Base-by-base conservation (phyloP, 2,888 invertebrate genomes). In the Leucania comma region DNA sequence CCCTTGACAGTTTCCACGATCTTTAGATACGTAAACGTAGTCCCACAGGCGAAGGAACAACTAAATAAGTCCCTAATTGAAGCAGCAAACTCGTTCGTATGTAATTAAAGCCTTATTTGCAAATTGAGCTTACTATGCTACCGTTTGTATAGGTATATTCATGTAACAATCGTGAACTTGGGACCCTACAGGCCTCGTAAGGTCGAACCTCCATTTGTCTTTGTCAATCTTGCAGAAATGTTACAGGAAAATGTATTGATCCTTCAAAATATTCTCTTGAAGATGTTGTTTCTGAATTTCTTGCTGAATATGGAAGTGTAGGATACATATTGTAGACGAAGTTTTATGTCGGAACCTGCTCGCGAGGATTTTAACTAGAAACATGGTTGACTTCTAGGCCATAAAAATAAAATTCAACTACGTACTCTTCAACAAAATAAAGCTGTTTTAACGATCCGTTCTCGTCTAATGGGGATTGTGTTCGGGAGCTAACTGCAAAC, bases 101-200 rank as follows among this genome's bases (percentile, higher is more conserved):
- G 84, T 91, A 90, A 90, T 90, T 89, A 88, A 83, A 81, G 78
- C 66, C 74, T 78, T 86, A 83, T 85, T 87, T 83, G 76, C 81
- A 83, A 86, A 87, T 86, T 78, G 68, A 74, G 76, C 73, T 63
- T 67, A 72, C 59, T 59, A 9, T 35, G 67, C 38, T 35, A 51
- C 58, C 17, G 22, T 50, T 64, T n/a, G 50, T 65, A 24, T 67
- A 77, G 17, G 17, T 64, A 63, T 54, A 29, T 53, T 29, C 50
- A 20, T 32, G 20, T 48, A 14, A 29, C 46, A 62, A 67, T 59
- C 57, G 35, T 54, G 68, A 68, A 68, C 54, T 68, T 64, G 60
- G 61, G 54, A 35, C 61, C 54, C 56, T 24, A n/a, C 6, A 70
- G 69, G 51, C 22, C 12, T 64, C 20, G 56, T 65, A 32, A 78